Evolutionary conservation across 2,797 vertebrate species (phyloP).

Genomic region (Sebastes taczanowskii): DNA sequence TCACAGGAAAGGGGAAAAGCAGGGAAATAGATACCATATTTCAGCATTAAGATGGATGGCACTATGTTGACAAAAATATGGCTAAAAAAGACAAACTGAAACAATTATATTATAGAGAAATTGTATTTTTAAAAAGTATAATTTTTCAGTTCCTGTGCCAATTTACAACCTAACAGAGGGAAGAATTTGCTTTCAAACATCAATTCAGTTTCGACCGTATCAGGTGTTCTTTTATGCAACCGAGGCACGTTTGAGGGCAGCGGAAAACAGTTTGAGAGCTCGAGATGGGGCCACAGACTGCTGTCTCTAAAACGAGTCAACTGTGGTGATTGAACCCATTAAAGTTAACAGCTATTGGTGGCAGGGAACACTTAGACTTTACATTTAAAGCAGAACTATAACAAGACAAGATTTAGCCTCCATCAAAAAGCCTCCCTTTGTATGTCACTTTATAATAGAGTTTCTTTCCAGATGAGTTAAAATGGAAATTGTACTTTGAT

Average conservation of each 20-base stretch:
- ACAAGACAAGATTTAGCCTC: slow-evolving; percentile 40
- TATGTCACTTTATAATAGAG: slow-evolving; percentile 9
- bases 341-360: slow-evolving; percentile 39
- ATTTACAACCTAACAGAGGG: not conserved
- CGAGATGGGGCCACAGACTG: slow-evolving; percentile 18
- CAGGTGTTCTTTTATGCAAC: slow-evolving; percentile 24
- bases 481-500: slow-evolving; percentile 24
- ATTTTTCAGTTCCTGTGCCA: slow-evolving; percentile 7
- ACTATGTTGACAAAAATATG: not conserved
- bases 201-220: slow-evolving; percentile 21
- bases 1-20: not conserved
- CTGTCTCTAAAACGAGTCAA: slow-evolving; percentile 53
- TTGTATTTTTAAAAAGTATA: not conserved
- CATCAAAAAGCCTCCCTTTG: not conserved
- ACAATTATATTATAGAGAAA: not conserved
- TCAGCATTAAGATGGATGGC: not conserved
- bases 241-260: slow-evolving; percentile 23
- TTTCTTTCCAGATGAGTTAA: slow-evolving; percentile 29
- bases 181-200: slow-evolving; percentile 19
- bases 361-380: slow-evolving; percentile 33
- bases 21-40: not conserved
- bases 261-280: slow-evolving; percentile 23
- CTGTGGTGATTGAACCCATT: slow-evolving; percentile 62
- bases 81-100: not conserved
- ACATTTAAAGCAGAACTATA: slow-evolving; percentile 36